Percentiles rank a stretch among this genome's conserved stretches.
phyloP scores from a whole-genome alignment of 30 jellyfish, hydroid and myxozoan genomes.

The Catostylus mosaicus region DNA sequence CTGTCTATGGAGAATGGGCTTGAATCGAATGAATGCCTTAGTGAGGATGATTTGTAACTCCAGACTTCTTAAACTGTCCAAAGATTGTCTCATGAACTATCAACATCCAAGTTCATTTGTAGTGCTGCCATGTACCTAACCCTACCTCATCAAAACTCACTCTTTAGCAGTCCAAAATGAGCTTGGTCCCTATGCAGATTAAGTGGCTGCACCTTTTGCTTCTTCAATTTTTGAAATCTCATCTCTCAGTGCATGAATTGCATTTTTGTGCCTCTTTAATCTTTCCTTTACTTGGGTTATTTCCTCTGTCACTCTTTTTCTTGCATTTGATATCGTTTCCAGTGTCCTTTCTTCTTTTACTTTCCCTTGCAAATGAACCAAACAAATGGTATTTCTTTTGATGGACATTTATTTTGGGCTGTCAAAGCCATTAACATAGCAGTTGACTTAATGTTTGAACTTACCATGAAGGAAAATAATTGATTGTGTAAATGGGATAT shows the following conservation, averaged over 20 bases:
- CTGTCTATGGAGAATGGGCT: too few relatives aligned
- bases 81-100: too few relatives aligned
- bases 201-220: slow-evolving; percentile 2
- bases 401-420: background rate
- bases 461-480: too few relatives aligned
- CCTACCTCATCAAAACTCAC: too few relatives aligned
- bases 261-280: slow-evolving; percentile 88
- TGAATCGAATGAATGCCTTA: too few relatives aligned
- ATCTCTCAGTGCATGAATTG: slow-evolving; percentile 90
- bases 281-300: slow-evolving; percentile 87
- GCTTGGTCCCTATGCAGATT: background rate
- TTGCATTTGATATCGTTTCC: slow-evolving; percentile 77
- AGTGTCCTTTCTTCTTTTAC: slow-evolving; percentile 82
- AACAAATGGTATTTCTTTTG: background rate
- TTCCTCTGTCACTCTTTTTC: slow-evolving; percentile 94
- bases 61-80: too few relatives aligned
- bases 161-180: too few relatives aligned
- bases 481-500: too few relatives aligned
- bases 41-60: too few relatives aligned
- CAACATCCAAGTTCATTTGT: too few relatives aligned
- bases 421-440: background rate
- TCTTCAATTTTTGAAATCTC: slow-evolving; percentile 80
- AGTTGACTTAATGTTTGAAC: background rate
- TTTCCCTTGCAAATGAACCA: slow-evolving; percentile 52
- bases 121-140: too few relatives aligned